Percentiles rank a stretch among this genome's conserved stretches.
Conservation (phyloP, 2,797 vertebrate species). For the Acrocephalus scirpaceus region DNA sequence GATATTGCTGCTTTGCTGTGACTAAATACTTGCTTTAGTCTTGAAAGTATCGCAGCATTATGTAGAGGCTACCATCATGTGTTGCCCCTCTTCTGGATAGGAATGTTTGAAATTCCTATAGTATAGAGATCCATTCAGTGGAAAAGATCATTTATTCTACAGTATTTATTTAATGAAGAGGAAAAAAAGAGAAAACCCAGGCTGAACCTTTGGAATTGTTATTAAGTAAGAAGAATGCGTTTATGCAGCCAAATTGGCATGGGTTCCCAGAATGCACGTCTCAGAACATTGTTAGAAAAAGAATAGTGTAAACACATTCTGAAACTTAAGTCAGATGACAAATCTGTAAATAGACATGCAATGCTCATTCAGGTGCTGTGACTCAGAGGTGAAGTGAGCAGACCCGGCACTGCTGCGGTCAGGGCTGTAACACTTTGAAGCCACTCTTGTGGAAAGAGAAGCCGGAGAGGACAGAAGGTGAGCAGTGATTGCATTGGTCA, state of each 20-base stretch:
- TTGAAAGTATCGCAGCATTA: background rate
- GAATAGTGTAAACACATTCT: background rate
- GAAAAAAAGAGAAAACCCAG: background rate
- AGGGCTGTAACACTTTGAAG: background rate
- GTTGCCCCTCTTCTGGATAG: background rate
- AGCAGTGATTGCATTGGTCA: background rate
- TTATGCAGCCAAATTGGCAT: background rate
- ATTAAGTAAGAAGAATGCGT: background rate
- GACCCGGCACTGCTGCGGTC: background rate
- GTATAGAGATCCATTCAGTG: background rate
- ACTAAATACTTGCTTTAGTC: background rate
- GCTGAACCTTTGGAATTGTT: background rate
- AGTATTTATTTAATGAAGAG: background rate
- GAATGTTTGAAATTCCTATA: background rate
- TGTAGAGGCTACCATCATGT: background rate
- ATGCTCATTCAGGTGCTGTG: background rate
- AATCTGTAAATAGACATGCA: background rate
- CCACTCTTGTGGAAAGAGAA: conserved; percentile 41
- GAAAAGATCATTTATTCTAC: background rate
- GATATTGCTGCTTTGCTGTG: background rate
- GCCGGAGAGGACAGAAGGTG: background rate
- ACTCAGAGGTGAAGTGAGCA: background rate
- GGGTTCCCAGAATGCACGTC: background rate
- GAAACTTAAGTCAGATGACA: background rate
- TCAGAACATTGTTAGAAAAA: background rate